Evolutionary conservation across 2,888 invertebrate genomes (phyloP).

Genomic region (Patella caerulea): DNA sequence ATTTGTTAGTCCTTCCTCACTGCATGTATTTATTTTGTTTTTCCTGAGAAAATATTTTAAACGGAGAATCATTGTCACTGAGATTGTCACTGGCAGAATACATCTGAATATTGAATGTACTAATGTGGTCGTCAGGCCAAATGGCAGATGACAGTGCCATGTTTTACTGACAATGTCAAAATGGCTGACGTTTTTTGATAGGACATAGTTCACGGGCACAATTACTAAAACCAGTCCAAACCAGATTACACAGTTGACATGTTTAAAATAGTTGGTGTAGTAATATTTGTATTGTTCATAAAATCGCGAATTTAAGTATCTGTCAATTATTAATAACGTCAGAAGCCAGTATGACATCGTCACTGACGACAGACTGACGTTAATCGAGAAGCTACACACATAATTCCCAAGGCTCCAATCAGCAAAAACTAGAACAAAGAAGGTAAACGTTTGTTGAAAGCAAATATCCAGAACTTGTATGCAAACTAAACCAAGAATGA

Average conservation of each 20-base stretch:
- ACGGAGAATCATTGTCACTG: background rate
- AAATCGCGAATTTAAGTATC: background rate
- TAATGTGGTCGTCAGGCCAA: background rate
- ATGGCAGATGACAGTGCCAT: constrained; percentile 9
- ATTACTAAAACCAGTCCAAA: background rate
- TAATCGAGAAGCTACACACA: constrained; percentile 7
- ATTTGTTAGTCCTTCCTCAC: too few species aligned
- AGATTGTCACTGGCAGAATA: background rate
- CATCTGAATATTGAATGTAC: background rate
- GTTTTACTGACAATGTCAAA: background rate
- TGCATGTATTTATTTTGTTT: background rate
- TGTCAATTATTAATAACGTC: background rate
- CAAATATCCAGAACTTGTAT: background rate
- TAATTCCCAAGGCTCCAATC: constrained; percentile 1
- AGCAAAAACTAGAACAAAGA: background rate
- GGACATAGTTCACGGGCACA: background rate
- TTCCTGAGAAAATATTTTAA: background rate
- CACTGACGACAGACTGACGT: background rate
- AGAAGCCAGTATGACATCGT: background rate
- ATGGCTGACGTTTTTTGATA: background rate
- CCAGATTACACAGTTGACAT: background rate
- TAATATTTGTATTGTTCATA: background rate
- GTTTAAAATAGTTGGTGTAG: background rate
- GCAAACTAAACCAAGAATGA: background rate
- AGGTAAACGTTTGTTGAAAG: background rate